These are phyloP conservation scores for Amblyopsis hoosieri DNA, from an alignment of 2,797 vertebrate genomes.

Conservation along the genomic window DNA sequence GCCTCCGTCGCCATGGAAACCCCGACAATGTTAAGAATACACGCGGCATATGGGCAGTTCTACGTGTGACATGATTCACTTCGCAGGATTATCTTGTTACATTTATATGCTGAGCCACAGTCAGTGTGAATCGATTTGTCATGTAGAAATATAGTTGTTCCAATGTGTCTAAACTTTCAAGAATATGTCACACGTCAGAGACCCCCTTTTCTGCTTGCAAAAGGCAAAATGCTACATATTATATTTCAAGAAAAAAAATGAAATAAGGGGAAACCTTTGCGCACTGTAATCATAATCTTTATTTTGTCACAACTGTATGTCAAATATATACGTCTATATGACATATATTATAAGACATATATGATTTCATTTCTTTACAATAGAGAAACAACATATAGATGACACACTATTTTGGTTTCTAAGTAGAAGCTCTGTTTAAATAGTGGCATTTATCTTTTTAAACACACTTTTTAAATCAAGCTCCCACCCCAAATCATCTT, in stretches of 20 bases:
- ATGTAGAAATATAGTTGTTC: background rate
- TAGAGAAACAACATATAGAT: constrained; percentile 88
- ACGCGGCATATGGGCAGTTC: background rate
- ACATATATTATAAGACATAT: constrained; percentile 86
- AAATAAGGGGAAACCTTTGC: constrained; percentile 43
- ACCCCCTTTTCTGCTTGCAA: background rate
- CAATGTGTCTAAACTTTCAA: no score
- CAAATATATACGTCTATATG: constrained; percentile 84
- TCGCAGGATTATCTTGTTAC: background rate
- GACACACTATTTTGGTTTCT: constrained; percentile 89
- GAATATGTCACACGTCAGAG: no score
- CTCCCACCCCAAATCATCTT: constrained; percentile 70
- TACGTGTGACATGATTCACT: background rate
- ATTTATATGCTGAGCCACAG: background rate
- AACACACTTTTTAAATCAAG: constrained; percentile 76
- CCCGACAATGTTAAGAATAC: constrained; percentile 31
- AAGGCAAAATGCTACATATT: background rate
- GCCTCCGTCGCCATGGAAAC: constrained; percentile 60
- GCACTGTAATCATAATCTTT: constrained; percentile 83
- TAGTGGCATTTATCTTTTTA: constrained; percentile 78
- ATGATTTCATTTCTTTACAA: constrained; percentile 85
- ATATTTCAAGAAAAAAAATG: background rate
- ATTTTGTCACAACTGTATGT: constrained; percentile 84
- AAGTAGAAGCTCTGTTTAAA: constrained; percentile 86
- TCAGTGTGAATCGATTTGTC: background rate